A percentile compares a stretch with the other conserved stretches of the same genome.
Conservation (phyloP, 2,113 vertebrate genomes). For the Laticauda colubrina region DNA sequence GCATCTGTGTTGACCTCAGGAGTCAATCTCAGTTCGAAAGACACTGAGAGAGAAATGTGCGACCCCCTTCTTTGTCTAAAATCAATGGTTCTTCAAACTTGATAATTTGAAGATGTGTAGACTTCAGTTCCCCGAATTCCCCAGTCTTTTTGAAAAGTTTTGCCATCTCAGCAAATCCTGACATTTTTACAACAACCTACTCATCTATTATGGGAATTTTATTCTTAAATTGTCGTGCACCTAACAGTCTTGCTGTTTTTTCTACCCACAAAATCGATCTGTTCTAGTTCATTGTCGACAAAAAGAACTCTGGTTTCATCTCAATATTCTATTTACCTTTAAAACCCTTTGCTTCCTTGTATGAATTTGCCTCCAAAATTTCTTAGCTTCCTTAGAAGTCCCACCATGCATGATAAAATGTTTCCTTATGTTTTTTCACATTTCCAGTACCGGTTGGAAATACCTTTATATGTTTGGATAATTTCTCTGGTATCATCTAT, state of each 20-base stretch:
- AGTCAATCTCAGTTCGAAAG: too few relatives aligned
- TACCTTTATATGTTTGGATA: not conserved
- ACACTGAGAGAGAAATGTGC: not conserved
- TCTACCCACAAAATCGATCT: not conserved
- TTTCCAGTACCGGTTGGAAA: not conserved
- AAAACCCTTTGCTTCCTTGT: not conserved
- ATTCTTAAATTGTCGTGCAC: not conserved
- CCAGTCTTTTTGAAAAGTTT: not conserved
- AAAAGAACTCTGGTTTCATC: not conserved
- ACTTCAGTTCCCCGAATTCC: not conserved
- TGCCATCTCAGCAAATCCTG: not conserved
- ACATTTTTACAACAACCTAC: not conserved
- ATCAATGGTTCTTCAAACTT: constrained; percentile 23
- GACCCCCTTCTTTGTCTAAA: not conserved
- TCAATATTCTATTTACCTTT: not conserved
- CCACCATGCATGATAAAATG: not conserved
- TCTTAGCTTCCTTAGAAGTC: not conserved
- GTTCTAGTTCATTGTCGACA: not conserved
- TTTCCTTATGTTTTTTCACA: not conserved
- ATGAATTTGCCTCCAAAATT: not conserved
- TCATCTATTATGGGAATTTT: not conserved
- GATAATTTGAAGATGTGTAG: not conserved
- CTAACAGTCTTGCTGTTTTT: not conserved
- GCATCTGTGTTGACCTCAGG: too few relatives aligned
- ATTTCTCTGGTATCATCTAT: not conserved